phyloP scores from a whole-genome alignment of 2,113 vertebrate genomes.

The Isurus oxyrinchus region DNA sequence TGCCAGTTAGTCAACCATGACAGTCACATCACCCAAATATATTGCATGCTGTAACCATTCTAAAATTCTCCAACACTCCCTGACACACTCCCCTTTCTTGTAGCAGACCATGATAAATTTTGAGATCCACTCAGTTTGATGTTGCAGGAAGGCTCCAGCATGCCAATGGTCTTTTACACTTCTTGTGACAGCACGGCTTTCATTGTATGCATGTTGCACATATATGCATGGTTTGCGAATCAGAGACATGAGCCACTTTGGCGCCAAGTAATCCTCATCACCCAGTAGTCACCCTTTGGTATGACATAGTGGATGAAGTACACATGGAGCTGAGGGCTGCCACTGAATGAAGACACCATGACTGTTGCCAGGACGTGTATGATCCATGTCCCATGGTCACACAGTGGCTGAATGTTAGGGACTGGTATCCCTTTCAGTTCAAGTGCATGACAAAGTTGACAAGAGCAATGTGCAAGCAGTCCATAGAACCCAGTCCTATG shows the following conservation, averaged over 20 bases:
- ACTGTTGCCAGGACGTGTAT: background rate
- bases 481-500: background rate
- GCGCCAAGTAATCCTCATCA: background rate
- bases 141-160: too few species aligned
- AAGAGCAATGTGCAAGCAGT: background rate
- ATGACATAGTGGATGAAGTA: background rate
- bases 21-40: too few species aligned
- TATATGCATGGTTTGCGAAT: background rate
- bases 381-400: background rate
- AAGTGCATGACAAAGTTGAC: background rate
- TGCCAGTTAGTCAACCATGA: too few species aligned
- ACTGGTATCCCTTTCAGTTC: background rate
- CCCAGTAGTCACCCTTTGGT: background rate
- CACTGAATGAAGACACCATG: background rate
- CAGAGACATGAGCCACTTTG: background rate
- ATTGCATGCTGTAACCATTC: too few species aligned
- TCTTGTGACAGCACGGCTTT: background rate
- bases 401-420: background rate
- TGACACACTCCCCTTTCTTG: too few species aligned
- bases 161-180: too few species aligned
- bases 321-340: background rate
- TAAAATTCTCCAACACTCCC: too few species aligned
- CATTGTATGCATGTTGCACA: background rate
- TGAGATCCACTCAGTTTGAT: too few species aligned
- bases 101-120: too few species aligned